Evolutionary conservation across 53 echinoderm and acorn worm genomes (phyloP).

Genomic region (Apostichopus leukothele): DNA sequence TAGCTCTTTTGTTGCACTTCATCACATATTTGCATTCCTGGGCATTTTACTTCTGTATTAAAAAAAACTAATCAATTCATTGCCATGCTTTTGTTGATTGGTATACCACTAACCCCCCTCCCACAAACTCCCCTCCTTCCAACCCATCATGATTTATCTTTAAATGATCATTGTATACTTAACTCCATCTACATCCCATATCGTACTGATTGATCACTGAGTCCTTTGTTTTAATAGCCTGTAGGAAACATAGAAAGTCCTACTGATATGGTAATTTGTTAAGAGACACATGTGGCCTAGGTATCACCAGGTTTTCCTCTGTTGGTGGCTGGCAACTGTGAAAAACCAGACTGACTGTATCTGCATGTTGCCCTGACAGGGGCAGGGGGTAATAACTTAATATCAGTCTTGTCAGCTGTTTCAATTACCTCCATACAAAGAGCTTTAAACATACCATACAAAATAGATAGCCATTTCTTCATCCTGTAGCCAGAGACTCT

Average conservation of each 20-base stretch:
- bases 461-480: neutral
- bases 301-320: neutral
- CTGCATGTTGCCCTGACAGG: neutral
- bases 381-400: constrained; percentile 7
- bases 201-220: too few species aligned
- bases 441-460: neutral
- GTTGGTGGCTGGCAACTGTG: neutral
- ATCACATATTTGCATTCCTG: too few species aligned
- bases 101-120: too few species aligned
- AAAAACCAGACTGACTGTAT: neutral
- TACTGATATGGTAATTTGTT: neutral
- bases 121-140: too few species aligned
- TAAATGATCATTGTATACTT: too few species aligned
- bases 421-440: neutral
- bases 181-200: too few species aligned
- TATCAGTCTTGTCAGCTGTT: neutral
- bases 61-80: too few species aligned
- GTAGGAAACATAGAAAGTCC: neutral
- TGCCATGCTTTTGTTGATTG: too few species aligned
- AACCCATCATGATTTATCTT: too few species aligned
- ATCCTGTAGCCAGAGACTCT: neutral
- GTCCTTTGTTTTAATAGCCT: too few species aligned
- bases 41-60: too few species aligned
- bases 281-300: neutral
- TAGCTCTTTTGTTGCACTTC: too few species aligned